Conservation (phyloP, 1,140 invertebrate species). For the Gerris buenoi region DNA sequence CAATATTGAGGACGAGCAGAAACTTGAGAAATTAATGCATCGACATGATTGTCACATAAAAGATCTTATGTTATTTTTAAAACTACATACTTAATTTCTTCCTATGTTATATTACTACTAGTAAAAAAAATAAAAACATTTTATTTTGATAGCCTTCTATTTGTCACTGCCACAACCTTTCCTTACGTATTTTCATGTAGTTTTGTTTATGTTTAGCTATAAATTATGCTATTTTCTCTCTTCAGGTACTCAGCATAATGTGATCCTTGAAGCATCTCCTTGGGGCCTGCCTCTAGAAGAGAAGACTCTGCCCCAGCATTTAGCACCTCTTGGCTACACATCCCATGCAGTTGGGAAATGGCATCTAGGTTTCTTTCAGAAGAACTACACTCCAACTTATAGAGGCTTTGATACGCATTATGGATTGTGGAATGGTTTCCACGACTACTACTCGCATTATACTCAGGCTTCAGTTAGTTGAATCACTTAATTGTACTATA, state of each 20-base stretch:
- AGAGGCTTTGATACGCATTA: slow-evolving; percentile 75
- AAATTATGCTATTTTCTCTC: slow-evolving; percentile 4
- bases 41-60: too few species aligned
- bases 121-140: too few species aligned
- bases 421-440: slow-evolving; percentile 63
- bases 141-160: neutral
- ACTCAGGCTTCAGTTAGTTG: slow-evolving; percentile 39
- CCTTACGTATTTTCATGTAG: too few species aligned
- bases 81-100: too few species aligned
- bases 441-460: slow-evolving; percentile 65
- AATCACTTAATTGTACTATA: too few species aligned
- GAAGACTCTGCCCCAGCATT: slow-evolving; percentile 54
- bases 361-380: slow-evolving; percentile 58
- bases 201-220: too few species aligned
- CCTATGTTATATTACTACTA: too few species aligned
- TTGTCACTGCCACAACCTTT: neutral
- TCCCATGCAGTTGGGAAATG: slow-evolving; percentile 79
- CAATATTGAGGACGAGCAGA: too few species aligned
- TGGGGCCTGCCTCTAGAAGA: slow-evolving; percentile 51
- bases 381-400: slow-evolving; percentile 54
- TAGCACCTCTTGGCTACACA: slow-evolving; percentile 58
- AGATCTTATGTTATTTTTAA: too few species aligned
- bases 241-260: slow-evolving; percentile 62
- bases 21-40: too few species aligned
- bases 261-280: slow-evolving; percentile 52